Base-by-base conservation (phyloP, 2,113 vertebrate species). In the Semicossyphus pulcher region DNA sequence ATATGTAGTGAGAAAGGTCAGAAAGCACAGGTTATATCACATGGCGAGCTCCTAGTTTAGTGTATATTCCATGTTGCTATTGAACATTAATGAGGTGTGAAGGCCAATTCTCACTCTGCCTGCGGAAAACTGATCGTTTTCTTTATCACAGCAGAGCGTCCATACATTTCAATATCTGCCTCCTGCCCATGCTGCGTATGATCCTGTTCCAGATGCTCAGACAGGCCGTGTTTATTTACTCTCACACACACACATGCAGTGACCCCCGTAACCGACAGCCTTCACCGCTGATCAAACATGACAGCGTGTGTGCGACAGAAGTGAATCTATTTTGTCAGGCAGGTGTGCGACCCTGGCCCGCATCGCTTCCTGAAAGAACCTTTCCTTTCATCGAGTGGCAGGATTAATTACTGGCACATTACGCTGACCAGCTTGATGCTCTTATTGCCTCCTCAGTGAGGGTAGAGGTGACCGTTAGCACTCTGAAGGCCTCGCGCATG, bases 341-440 rank as follows among this genome's bases (percentile, higher is more conserved):
- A 54, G 29, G 25, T 14, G 34, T 26, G 39, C 11, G 65, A 85
- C 47, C 67, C 57, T 28, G 26, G 28, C 45, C 59, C 4, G 11
- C 42, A 47, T 67, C 36, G 34, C 62, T 66, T 77, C 66, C 47
- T 49, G 28, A 68, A 82, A 64, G 36, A 74, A 79, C 45, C 51
- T 56, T 65, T 63, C 44, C 39, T 62, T 75, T 84, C 56, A 72
- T 76, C 37, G 44, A 49, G 62, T 54, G 56, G 29, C 45, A 21
- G 56, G 45, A 83, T 86, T 63, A 82, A 88, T 86, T 83, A 84
- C 31, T 23, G 31, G 60, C 66, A 84, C 45, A 60, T 54, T 64
- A 66, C 54, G 63, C 29, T 53, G 54, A 61, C 68, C 44, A 26
- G 39, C 61, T 66, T 57, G 26, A 58, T 34, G 18, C 6, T 41